These are phyloP conservation scores for Drosophila nigritarsus DNA, from an alignment of 2,888 invertebrate genomes.

Conservation along the genomic window DNA sequence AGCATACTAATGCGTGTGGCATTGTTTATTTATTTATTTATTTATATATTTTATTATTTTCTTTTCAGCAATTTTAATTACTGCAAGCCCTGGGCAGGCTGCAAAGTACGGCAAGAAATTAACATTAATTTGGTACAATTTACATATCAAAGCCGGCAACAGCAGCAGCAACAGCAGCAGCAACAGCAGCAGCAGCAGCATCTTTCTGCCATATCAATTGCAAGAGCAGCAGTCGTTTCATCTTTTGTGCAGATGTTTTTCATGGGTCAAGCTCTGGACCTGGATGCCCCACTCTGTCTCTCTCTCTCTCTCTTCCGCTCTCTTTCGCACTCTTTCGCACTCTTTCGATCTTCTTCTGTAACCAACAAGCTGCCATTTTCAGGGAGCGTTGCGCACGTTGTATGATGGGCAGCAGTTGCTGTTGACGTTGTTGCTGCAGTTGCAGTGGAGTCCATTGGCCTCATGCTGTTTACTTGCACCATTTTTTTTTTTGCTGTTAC, in stretches of 20 bases:
- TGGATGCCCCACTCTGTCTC: conserved; percentile 2
- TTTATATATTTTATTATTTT: conserved; percentile 4
- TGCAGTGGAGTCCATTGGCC: conserved; percentile 74
- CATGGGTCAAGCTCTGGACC: conserved; percentile 73
- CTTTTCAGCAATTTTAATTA: conserved; percentile 70
- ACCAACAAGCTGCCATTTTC: conserved; percentile 68
- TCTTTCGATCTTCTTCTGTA: conserved; percentile 8
- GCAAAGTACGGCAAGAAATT: conserved; percentile 45
- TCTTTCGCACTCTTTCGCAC: background rate
- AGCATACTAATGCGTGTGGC: conserved; percentile 78
- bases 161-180: conserved; percentile 30
- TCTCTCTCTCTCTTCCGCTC: background rate
- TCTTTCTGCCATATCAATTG: conserved; percentile 4
- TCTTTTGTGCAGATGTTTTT: conserved; percentile 71
- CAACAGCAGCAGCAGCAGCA: conserved; percentile 18
- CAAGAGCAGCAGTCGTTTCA: conserved; percentile 37
- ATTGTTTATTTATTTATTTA: conserved; percentile 27
- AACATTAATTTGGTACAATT: conserved; percentile 78
- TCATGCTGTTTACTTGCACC: conserved; percentile 80
- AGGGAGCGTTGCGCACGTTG: conserved; percentile 54
- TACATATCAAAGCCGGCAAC: conserved; percentile 72
- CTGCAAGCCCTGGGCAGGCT: conserved; percentile 40
- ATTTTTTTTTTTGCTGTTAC: conserved; percentile 70
- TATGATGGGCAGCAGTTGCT: conserved; percentile 30
- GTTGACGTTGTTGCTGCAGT: conserved; percentile 32